A percentile compares a stretch with the other conserved stretches of the same genome.
Conservation (phyloP, 1,140 invertebrate genomes). For the Neodiprion virginianus region DNA sequence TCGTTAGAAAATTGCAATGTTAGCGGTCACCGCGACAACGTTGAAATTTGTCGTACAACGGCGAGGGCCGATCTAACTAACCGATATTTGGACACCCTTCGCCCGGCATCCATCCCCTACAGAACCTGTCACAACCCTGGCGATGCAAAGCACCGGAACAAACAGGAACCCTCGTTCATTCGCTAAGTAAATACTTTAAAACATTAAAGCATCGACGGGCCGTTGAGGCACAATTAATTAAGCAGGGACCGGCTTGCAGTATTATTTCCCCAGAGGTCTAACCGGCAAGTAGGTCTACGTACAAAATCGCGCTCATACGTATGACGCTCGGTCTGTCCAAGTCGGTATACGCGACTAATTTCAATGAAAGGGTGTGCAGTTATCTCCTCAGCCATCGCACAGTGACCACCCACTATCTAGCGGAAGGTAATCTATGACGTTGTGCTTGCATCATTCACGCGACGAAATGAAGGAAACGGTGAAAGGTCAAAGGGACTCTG, state of each 20-base stretch:
- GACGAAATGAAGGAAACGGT: no score
- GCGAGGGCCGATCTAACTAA: not conserved
- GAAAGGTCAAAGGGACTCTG: no score
- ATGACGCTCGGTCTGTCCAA: not conserved
- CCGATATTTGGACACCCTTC: not conserved
- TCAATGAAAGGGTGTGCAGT: not conserved
- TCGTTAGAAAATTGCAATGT: no score
- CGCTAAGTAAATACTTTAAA: conserved; percentile 7
- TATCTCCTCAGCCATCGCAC: not conserved
- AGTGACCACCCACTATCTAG: no score
- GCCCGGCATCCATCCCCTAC: not conserved
- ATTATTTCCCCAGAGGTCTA: not conserved
- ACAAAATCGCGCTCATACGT: not conserved
- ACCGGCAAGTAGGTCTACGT: not conserved
- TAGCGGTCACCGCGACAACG: no score
- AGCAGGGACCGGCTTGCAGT: conserved; percentile 12
- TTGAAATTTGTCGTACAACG: not conserved
- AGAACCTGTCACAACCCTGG: not conserved
- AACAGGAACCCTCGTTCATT: conserved; percentile 2
- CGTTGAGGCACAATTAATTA: conserved; percentile 26
- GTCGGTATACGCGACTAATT: not conserved
- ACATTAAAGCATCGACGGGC: conserved; percentile 19
- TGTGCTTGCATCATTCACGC: no score
- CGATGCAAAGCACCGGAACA: not conserved
- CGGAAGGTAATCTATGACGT: no score